Base-by-base conservation (phyloP, 2,797 vertebrate species). In the Cirrhinus mrigala region DNA sequence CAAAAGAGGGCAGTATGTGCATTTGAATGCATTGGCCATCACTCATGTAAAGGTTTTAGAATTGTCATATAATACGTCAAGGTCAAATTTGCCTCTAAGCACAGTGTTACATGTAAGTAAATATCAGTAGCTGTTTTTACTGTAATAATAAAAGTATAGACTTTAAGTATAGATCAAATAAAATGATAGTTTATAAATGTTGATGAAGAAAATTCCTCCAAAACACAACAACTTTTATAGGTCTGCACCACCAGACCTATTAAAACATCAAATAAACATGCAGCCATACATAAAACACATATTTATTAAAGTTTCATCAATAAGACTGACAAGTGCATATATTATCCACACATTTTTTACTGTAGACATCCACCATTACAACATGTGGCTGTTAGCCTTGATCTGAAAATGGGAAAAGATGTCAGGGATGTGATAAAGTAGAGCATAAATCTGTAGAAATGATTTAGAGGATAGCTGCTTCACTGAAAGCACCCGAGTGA, bases 1-100 rank as follows among this genome's bases (percentile, higher is more conserved):
- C 82, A 84, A 70, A 84, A 70, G 82, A 69, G 82, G 82, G 82
- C 82, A 78, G 82, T 78, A 6, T 84, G 37, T n/a, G 11, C 11
- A 68, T 58, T 48, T 58, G 16, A 78, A 84, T 22, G 16, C 10
- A 27, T 76, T 76, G 33, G 3, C 50, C 6, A 46, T 60, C 6
- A 40, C 29, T 56, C 20, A 58, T 56, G 70, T 16, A 6, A 78
- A 54, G 1, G 7, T 46, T 66, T 54, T 68, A 68, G 29, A 12
- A 46, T 40, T 12, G 18, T 73, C 62, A 5, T 3, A 9, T 64
- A 50, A 48, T 6, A 79, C 44, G 15, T 64, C 52, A 60, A n/a
- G 16, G n/a, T 48, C 46, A 75, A 24, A 24, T 64, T 5, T 12
- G n/a, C 10, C 14, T 64, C 11, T 15, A 9, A 60, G 15, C 12